These are phyloP conservation scores for Antrozous pallidus DNA, from an alignment of 2,797 vertebrate species.

Conservation along the genomic window DNA sequence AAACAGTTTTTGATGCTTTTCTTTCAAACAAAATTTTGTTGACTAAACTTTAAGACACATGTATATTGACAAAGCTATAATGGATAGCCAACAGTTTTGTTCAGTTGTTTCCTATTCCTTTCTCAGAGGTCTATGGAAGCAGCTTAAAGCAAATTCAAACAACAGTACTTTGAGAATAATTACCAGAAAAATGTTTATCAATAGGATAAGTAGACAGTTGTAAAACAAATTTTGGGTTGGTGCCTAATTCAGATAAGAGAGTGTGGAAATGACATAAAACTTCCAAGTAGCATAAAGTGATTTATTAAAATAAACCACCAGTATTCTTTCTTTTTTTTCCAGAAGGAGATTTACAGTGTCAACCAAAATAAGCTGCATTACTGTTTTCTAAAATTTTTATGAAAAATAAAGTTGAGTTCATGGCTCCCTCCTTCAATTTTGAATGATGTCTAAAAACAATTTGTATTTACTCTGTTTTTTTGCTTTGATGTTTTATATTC, in stretches of 20 bases:
- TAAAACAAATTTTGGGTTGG: conserved; percentile 15
- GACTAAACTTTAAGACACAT: background rate
- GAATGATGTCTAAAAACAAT: background rate
- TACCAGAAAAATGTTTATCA: conserved; percentile 32
- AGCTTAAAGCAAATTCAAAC: conserved; percentile 15
- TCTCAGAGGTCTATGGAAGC: background rate
- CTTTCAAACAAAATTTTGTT: background rate
- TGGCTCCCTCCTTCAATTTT: background rate
- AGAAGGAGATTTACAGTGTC: background rate
- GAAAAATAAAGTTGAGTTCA: background rate
- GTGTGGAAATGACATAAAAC: conserved; percentile 18
- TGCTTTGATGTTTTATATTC: conserved; percentile 2
- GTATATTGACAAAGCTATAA: background rate
- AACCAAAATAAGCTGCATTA: background rate
- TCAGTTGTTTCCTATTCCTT: conserved; percentile 3
- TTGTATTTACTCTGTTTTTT: background rate
- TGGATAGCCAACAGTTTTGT: background rate
- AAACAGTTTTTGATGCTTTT: conserved; percentile 23
- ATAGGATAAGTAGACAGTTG: background rate
- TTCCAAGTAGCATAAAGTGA: background rate
- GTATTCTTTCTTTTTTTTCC: background rate
- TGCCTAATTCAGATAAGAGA: background rate
- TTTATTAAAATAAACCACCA: background rate
- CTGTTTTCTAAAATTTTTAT: background rate
- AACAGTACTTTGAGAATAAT: background rate